Evolutionary conservation across 2,113 vertebrate genomes (phyloP), one percentile per base, ranked within the genome.

Genomic region (Holacanthus passer): DNA sequence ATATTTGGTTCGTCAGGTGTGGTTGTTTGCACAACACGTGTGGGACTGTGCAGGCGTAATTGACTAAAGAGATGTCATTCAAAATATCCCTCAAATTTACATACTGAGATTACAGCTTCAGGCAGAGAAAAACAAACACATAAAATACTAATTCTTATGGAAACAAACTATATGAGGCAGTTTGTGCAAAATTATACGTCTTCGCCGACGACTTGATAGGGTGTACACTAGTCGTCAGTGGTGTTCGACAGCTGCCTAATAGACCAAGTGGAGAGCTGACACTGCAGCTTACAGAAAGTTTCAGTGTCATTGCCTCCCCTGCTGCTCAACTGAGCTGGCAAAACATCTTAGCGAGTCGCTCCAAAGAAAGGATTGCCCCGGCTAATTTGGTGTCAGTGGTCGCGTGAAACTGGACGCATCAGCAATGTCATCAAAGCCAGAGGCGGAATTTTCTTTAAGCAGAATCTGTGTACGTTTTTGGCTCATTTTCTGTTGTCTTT

Each of bases 231-330:
- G 74, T 63, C 71, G 69, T 80, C 77, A 56, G 60, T 45, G 45
- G 45, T 65, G 37, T 85, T 83, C 17, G 50, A 84, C 80, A 80
- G 80, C 85, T 75, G 77, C 64, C 67, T 89, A 60, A 80, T 71
- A 73, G 78, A 84, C 55, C 39, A 59, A 76, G 81, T 65, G 63
- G 67, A 79, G 62, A 75, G 73, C 65, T 91, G 80, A 88, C 82
- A 69, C 55, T 82, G 85, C 85, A 90, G 70, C 80, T 84, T 65
- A 74, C 41, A 56, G 71, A 66, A 77, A 60, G 82, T 91, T 85
- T 88, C 82, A 64, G 68, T 82, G 75, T 48, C 68, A 87, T 88
- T 78, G 77, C 69, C 45, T 84, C 71, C 76, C 53, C 81, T 75
- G 82, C 86, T 78, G 72, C 73, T 84, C 74, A 71, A 73, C 66